Base-by-base conservation (phyloP, 2,113 vertebrate species). In the Mormoops blainvillei region DNA sequence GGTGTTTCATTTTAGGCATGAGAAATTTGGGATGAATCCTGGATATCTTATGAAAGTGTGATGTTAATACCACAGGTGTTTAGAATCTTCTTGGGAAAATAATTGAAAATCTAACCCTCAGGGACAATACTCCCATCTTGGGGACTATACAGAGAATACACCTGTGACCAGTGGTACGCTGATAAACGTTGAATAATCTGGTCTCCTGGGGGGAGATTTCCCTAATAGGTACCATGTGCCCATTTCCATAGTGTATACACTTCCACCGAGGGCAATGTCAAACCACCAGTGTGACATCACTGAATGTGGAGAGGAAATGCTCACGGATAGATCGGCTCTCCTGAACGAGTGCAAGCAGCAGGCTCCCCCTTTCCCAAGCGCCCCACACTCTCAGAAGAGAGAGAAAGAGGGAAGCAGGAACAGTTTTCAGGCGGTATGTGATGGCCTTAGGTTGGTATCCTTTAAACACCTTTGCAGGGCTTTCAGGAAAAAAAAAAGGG, bases 401-500 rank as follows among this genome's bases (percentile, higher is more conserved):
- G 15, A 12, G 14, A 43, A 43, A 77, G 43, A 41, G 12, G 50
- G 52, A 56, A 63, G 6, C 14, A 58, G 67, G 24, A 41, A 33
- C 31, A 38, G 18, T 68, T 77, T 22, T 78, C 31, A 73, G 84
- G 76, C 12, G 31, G 19, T 33, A 76, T 31, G 36, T 4, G 8
- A 90, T 15, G 78, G 58, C 80, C 92, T 88, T 82, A 67, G 87
- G 19, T n/a, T 76, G 77, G 94, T 97, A 89, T 38, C 73, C 88
- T 89, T 89, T 96, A 97, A 95, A 96, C 88, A 97, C 94, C 89
- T 97, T 92, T 54, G 84, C 71, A 83, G 50, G 56, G 43, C 86
- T 90, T 95, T 83, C 33, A 48, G 45, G 81, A 26, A 45, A 33
- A 77, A 76, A 76, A 81, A 26, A 43, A 52, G 54, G 22, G n/a